Conservation (phyloP, 2,888 invertebrate genomes). For the Parnassius mnemosyne region DNA sequence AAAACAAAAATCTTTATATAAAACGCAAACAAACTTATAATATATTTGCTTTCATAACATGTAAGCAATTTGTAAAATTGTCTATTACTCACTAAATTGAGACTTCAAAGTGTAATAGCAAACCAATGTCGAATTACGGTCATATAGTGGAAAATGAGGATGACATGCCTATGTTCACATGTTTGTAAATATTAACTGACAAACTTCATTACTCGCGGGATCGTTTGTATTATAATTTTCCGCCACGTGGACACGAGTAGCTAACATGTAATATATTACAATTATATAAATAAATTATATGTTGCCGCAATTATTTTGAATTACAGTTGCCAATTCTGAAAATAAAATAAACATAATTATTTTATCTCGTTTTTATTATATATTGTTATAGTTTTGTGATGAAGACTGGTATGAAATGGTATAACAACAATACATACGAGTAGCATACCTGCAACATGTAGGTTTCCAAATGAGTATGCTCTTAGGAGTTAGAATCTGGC, state of each 20-base stretch:
- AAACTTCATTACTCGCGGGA: slow-evolving; percentile 28
- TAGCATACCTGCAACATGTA: too few relatives aligned
- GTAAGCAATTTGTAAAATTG: slow-evolving; percentile 30
- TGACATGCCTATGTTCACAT: slow-evolving; percentile 22
- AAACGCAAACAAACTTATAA: background rate
- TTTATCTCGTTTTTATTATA: too few relatives aligned
- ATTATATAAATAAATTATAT: too few relatives aligned
- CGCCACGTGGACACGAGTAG: slow-evolving; percentile 31
- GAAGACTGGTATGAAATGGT: too few relatives aligned
- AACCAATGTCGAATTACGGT: slow-evolving; percentile 46
- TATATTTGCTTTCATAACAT: slow-evolving; percentile 5
- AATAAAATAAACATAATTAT: too few relatives aligned
- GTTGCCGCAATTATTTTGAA: too few relatives aligned
- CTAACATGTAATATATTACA: background rate
- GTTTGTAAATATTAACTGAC: slow-evolving; percentile 29
- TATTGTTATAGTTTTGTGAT: too few relatives aligned
- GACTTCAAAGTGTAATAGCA: slow-evolving; percentile 39
- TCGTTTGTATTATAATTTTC: slow-evolving; percentile 44
- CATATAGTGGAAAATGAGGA: slow-evolving; percentile 27
- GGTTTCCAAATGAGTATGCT: too few relatives aligned
- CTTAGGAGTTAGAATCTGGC: too few relatives aligned
- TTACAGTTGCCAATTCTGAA: too few relatives aligned
- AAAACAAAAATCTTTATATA: background rate
- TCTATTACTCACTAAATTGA: slow-evolving; percentile 30
- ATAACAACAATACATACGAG: too few relatives aligned